Evolutionary conservation across 2,888 invertebrate species (phyloP).

Genomic region (Hydropsyche betteni): DNA sequence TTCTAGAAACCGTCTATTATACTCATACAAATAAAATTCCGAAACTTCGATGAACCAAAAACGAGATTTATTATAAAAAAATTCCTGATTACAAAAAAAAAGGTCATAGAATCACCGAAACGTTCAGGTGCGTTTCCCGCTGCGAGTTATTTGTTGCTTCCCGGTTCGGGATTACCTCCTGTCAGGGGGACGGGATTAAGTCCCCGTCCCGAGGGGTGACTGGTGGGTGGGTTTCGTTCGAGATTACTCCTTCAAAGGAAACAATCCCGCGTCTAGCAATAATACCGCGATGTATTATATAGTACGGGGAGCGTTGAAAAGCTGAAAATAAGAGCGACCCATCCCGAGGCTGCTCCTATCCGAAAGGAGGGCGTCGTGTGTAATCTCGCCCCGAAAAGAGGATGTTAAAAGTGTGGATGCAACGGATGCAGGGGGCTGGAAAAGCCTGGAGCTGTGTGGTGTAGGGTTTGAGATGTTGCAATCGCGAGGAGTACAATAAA

Average conservation of each 20-base stretch:
- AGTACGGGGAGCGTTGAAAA: slow-evolving; percentile 12
- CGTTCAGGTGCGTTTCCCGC: slow-evolving; percentile 27
- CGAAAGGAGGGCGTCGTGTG: neutral
- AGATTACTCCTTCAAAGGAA: slow-evolving; percentile 35
- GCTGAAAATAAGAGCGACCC: slow-evolving; percentile 12
- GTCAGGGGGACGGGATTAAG: slow-evolving; percentile 37
- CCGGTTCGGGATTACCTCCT: slow-evolving; percentile 34
- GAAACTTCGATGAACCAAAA: no score
- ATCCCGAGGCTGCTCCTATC: neutral
- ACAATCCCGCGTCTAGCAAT: slow-evolving; percentile 17
- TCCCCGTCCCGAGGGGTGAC: neutral
- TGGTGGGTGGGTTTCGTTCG: neutral
- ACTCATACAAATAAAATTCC: no score
- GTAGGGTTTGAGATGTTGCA: no score
- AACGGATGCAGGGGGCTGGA: slow-evolving; percentile 8
- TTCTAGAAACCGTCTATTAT: no score
- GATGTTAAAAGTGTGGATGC: neutral
- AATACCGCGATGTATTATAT: neutral
- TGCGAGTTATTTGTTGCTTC: slow-evolving; percentile 35
- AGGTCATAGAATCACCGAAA: neutral
- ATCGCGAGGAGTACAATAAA: neutral
- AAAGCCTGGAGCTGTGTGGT: neutral
- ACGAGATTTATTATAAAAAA: neutral
- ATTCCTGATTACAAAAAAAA: neutral
- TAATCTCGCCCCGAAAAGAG: neutral